Evolutionary conservation across 2,888 invertebrate species (phyloP).

Genomic region (Sesia bembeciformis): DNA sequence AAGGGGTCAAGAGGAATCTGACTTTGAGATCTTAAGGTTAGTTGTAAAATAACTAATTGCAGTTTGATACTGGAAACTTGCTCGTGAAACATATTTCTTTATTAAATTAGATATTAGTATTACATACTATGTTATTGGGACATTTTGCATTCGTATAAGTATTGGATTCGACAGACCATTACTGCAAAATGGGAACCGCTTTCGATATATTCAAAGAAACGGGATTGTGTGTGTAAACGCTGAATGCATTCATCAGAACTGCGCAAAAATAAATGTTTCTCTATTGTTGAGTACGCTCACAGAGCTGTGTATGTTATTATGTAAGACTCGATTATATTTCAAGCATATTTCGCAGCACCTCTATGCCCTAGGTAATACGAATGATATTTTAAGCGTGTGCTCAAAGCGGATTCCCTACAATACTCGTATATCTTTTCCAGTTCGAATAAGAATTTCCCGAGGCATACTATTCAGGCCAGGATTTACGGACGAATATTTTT

Average conservation of each 20-base stretch:
- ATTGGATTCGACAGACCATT: no score
- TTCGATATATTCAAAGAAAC: neutral
- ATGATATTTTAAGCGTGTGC: neutral
- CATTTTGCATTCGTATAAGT: no score
- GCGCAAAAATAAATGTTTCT: neutral
- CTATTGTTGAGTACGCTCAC: constrained; percentile 20
- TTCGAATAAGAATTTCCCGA: constrained; percentile 31
- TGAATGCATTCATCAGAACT: neutral
- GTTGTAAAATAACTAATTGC: no score
- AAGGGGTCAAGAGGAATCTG: no score
- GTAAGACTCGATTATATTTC: constrained; percentile 3
- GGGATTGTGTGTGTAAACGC: neutral
- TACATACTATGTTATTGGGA: no score
- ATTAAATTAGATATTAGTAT: no score
- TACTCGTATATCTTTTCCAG: constrained; percentile 43
- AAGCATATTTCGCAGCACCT: neutral
- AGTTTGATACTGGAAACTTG: no score
- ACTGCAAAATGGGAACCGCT: no score
- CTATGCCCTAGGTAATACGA: neutral
- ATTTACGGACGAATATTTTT: constrained; percentile 28
- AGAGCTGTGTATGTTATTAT: constrained; percentile 10
- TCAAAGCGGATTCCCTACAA: constrained; percentile 31
- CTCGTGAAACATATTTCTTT: no score
- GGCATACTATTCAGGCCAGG: constrained; percentile 29
- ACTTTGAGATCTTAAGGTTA: no score